A percentile compares a stretch with the other conserved stretches of the same genome.
phyloP scores from a whole-genome alignment of 2,797 vertebrate species.

The Myotis findleyi region DNA sequence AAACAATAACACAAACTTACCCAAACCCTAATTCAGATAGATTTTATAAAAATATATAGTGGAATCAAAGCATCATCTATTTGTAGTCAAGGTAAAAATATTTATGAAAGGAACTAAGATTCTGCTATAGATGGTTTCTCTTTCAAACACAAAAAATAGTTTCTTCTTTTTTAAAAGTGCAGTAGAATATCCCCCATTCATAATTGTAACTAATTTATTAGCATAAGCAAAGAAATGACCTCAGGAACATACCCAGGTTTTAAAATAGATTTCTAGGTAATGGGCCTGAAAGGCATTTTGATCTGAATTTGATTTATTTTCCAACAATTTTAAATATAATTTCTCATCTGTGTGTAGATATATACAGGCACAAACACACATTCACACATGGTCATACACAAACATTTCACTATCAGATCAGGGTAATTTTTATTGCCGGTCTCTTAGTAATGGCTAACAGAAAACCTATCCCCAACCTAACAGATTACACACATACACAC shows the following conservation, averaged over 20 bases:
- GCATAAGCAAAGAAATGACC: slow-evolving; percentile 74
- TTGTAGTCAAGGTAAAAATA: slow-evolving; percentile 64
- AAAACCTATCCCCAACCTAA: slow-evolving; percentile 82
- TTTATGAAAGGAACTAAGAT: slow-evolving; percentile 64
- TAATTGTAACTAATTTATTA: slow-evolving; percentile 78
- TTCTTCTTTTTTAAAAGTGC: slow-evolving; percentile 81
- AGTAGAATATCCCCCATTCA: slow-evolving; percentile 74
- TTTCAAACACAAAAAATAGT: slow-evolving; percentile 81
- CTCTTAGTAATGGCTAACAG: slow-evolving; percentile 79
- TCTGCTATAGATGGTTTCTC: slow-evolving; percentile 71
- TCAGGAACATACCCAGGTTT: slow-evolving; percentile 76
- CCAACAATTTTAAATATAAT: slow-evolving; percentile 79
- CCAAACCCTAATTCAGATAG: slow-evolving; percentile 73
- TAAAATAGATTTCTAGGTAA: slow-evolving; percentile 73
- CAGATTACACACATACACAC: slow-evolving; percentile 79
- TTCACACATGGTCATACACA: slow-evolving; percentile 68
- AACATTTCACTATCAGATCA: slow-evolving; percentile 78
- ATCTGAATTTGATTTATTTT: slow-evolving; percentile 80
- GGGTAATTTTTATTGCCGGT: slow-evolving; percentile 80
- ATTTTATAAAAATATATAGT: slow-evolving; percentile 74
- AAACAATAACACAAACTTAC: slow-evolving; percentile 68
- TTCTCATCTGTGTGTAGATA: slow-evolving; percentile 77
- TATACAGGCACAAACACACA: slow-evolving; percentile 69
- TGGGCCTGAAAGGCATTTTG: slow-evolving; percentile 78
- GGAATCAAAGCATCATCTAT: slow-evolving; percentile 65